These are phyloP conservation scores for Gryllus bimaculatus DNA, from an alignment of 1,140 invertebrate species.

Conservation along the genomic window DNA sequence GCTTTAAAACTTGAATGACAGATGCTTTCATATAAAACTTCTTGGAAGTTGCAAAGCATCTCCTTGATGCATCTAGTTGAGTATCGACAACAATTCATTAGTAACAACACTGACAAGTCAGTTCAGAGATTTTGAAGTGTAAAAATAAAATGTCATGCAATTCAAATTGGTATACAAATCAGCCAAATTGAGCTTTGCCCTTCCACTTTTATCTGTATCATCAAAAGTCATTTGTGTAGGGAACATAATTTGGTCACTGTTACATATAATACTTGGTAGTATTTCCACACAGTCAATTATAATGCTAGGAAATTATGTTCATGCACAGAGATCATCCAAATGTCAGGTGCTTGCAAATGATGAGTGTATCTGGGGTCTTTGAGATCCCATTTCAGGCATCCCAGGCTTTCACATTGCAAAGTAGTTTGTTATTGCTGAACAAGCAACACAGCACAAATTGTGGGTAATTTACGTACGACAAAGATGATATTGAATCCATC, in stretches of 20 bases:
- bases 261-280: background rate
- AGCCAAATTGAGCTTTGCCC: background rate
- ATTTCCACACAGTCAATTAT: background rate
- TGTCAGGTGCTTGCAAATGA: background rate
- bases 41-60: background rate
- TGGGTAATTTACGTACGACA: background rate
- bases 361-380: background rate
- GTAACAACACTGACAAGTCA: conserved; percentile 4
- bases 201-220: background rate
- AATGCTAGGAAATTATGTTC: background rate
- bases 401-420: background rate
- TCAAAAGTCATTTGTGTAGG: background rate
- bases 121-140: conserved; percentile 4
- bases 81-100: background rate
- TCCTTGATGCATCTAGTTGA: background rate
- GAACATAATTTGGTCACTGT: background rate
- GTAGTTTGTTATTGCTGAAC: background rate
- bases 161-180: background rate
- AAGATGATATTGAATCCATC: background rate
- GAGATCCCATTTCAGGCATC: background rate
- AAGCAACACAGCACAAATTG: background rate
- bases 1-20: conserved; percentile 1
- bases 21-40: background rate
- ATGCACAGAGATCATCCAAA: background rate
- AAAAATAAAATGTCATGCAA: conserved; percentile 2